phyloP scores from a whole-genome alignment of 2,113 vertebrate species.

The Pedionomus torquatus region DNA sequence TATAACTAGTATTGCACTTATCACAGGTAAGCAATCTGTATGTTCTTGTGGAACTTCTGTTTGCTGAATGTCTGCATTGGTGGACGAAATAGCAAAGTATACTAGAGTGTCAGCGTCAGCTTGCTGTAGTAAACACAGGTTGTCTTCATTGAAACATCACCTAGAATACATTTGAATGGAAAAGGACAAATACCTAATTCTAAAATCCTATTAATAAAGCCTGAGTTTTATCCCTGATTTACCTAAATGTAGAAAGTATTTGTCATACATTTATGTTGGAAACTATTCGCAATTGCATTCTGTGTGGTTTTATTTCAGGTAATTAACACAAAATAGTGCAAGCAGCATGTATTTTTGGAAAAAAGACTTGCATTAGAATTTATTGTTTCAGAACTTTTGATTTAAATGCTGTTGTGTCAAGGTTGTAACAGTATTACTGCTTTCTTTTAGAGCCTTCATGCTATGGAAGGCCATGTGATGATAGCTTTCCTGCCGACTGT shows the following conservation, averaged over 20 bases:
- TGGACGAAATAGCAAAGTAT: not conserved
- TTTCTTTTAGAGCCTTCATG: conserved; percentile 87
- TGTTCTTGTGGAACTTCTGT: not conserved
- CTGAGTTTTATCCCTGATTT: not conserved
- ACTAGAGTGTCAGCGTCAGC: not conserved
- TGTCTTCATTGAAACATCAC: not conserved
- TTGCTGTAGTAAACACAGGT: not conserved
- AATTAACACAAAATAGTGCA: not conserved
- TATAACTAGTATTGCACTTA: not conserved
- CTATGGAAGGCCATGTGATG: conserved; percentile 97
- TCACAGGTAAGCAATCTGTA: not conserved
- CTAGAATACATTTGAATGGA: not conserved
- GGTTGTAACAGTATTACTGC: not conserved
- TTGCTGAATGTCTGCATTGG: not conserved
- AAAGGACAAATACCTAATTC: not conserved
- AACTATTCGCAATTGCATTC: not conserved
- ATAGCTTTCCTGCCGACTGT: conserved; percentile 95
- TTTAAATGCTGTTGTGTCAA: not conserved
- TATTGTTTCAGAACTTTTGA: not conserved
- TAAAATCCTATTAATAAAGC: not conserved
- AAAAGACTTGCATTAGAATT: not conserved
- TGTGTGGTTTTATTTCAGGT: not conserved
- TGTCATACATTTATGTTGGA: not conserved
- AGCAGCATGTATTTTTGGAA: not conserved
- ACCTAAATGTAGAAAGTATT: not conserved